These are phyloP conservation scores for Xenotilapia flavipinnis DNA, from an alignment of 2,113 vertebrate genomes.

Conservation along the genomic window DNA sequence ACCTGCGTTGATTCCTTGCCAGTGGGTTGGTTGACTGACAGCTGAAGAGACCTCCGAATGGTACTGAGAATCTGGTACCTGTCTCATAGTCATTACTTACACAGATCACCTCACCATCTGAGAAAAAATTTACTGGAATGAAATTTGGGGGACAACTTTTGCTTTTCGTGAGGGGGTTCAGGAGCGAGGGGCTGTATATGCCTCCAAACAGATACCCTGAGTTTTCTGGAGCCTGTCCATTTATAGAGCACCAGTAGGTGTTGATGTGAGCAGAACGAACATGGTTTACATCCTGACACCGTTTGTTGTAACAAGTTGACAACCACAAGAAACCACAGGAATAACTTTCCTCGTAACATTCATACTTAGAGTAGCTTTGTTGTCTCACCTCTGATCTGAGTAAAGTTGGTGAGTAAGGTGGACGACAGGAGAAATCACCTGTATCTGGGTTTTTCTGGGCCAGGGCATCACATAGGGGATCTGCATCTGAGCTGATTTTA, in stretches of 20 bases:
- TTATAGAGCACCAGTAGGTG: constrained; percentile 77
- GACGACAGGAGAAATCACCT: constrained; percentile 67
- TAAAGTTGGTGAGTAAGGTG: constrained; percentile 55
- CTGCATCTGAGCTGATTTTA: constrained; percentile 16
- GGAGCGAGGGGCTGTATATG: constrained; percentile 40
- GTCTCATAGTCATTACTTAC: constrained; percentile 77
- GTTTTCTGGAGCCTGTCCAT: neutral
- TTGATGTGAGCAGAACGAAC: constrained; percentile 71
- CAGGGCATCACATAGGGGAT: constrained; percentile 64
- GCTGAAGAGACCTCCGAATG: constrained; percentile 90
- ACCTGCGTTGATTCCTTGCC: constrained; percentile 33
- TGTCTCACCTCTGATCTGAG: constrained; percentile 72
- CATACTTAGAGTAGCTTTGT: accelerated
- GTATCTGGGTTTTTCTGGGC: constrained; percentile 81
- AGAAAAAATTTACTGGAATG: constrained; percentile 68
- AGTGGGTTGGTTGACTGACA: constrained; percentile 74
- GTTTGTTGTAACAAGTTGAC: neutral
- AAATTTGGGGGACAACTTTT: constrained; percentile 76
- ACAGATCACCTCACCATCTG: constrained; percentile 77
- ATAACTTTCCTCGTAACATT: too few species aligned
- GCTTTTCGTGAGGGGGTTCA: constrained; percentile 69
- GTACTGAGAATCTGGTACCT: constrained; percentile 62
- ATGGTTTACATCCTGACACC: too few species aligned
- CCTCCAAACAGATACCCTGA: constrained; percentile 85
- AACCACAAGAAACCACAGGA: accelerated